These are phyloP conservation scores for Atherinomorus stipes DNA, from an alignment of 2,113 vertebrate species.

Conservation along the genomic window DNA sequence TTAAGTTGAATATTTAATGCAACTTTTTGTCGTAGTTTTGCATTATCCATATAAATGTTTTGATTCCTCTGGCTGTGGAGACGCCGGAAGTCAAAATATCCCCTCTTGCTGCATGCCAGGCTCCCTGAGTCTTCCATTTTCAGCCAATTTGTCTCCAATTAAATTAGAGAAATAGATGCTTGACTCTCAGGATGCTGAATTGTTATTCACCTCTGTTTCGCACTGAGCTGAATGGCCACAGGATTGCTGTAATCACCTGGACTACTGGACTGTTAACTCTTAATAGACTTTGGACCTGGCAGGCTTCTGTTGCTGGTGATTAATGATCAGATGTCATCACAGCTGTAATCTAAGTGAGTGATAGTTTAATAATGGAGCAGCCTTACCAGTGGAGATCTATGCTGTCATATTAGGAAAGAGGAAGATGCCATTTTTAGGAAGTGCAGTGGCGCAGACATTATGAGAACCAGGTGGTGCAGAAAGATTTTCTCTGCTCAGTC, in stretches of 20 bases:
- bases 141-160: slow-evolving; percentile 51
- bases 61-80: slow-evolving; percentile 5
- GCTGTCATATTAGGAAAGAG: slow-evolving; percentile 58
- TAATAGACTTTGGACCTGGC: slow-evolving; percentile 62
- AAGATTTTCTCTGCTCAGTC: slow-evolving; percentile 50
- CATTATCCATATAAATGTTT: slow-evolving; percentile 38
- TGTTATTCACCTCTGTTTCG: slow-evolving; percentile 61
- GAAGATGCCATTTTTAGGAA: slow-evolving; percentile 69
- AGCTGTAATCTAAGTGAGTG: slow-evolving; percentile 76
- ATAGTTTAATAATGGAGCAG: slow-evolving; percentile 81
- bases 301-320: slow-evolving; percentile 67
- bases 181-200: slow-evolving; percentile 40
- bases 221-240: slow-evolving; percentile 35
- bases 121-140: slow-evolving; percentile 21
- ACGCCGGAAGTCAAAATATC: neutral
- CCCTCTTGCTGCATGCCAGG: neutral
- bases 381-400: slow-evolving; percentile 54
- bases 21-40: slow-evolving; percentile 13
- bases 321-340: slow-evolving; percentile 72
- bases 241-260: slow-evolving; percentile 46
- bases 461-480: slow-evolving; percentile 55
- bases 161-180: slow-evolving; percentile 53
- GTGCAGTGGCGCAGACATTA: slow-evolving; percentile 54
- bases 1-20: slow-evolving; percentile 46
- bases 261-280: slow-evolving; percentile 68